These are phyloP conservation scores for Arizona elegans DNA, from an alignment of 2,113 vertebrate species.

Conservation along the genomic window DNA sequence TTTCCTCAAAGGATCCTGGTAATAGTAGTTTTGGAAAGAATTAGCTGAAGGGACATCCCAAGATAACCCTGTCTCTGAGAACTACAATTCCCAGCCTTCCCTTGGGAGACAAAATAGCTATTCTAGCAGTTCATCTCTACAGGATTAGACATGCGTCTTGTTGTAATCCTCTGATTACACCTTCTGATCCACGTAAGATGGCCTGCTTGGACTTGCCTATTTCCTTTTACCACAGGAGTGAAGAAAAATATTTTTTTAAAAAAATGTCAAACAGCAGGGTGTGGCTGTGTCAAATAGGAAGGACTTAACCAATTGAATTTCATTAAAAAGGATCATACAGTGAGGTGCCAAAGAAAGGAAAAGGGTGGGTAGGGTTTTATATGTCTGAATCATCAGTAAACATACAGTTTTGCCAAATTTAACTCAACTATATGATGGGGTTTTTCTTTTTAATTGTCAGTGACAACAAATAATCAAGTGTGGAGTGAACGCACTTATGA, in stretches of 20 bases:
- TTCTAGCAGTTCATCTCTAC: background rate
- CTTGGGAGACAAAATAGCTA: background rate
- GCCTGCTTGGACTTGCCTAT: background rate
- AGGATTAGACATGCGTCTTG: background rate
- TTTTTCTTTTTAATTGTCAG: background rate
- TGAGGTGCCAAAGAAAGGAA: no score
- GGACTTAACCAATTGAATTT: background rate
- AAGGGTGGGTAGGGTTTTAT: background rate
- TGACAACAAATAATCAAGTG: no score
- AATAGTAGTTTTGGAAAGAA: background rate
- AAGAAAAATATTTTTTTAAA: background rate
- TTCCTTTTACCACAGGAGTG: background rate
- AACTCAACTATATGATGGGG: no score
- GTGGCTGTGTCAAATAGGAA: background rate
- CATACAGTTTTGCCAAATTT: background rate
- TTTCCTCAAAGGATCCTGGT: background rate
- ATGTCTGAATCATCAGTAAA: background rate
- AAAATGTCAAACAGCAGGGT: background rate
- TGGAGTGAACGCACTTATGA: no score
- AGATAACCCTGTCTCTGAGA: no score
- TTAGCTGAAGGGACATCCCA: background rate
- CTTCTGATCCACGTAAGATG: background rate
- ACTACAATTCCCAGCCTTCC: background rate
- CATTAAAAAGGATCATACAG: background rate
- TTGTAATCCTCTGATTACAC: background rate